Percentiles rank a stretch among this genome's conserved stretches.
Conservation (phyloP, 2,888 invertebrate genomes). For the Charanyca ferruginea region DNA sequence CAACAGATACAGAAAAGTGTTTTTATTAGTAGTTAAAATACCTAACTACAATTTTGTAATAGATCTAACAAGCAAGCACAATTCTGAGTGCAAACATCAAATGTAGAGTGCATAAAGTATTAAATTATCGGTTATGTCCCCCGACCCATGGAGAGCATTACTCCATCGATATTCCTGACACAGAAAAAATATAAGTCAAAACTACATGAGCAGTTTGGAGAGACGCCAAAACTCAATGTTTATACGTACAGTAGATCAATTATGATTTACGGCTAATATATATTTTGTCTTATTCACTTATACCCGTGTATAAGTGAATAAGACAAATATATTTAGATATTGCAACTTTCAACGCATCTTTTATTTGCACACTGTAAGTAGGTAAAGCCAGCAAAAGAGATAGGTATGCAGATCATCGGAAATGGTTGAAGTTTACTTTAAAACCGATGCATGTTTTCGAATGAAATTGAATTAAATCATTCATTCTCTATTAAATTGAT, state of each 20-base stretch:
- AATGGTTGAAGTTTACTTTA: too few relatives aligned
- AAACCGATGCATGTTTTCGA: too few relatives aligned
- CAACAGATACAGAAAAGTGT: too few relatives aligned
- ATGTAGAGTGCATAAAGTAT: background rate
- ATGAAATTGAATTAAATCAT: too few relatives aligned
- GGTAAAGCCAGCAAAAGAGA: too few relatives aligned
- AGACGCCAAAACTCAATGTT: slow-evolving; percentile 49
- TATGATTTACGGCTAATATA: slow-evolving; percentile 59
- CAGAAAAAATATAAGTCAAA: slow-evolving; percentile 59
- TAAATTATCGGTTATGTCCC: background rate
- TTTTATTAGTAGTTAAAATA: too few relatives aligned
- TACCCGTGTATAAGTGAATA: too few relatives aligned
- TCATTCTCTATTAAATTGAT: too few relatives aligned
- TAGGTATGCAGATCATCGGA: too few relatives aligned
- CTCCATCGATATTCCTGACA: slow-evolving; percentile 32
- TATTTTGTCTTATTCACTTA: too few relatives aligned
- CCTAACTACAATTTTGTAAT: too few relatives aligned
- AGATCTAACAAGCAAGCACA: background rate
- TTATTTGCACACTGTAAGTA: slow-evolving; percentile 12
- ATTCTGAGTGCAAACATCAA: too few relatives aligned
- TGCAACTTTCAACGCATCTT: slow-evolving; percentile 13
- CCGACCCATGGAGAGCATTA: slow-evolving; percentile 7
- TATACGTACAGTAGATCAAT: slow-evolving; percentile 47
- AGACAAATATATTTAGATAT: slow-evolving; percentile 24
- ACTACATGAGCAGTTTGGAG: slow-evolving; percentile 41